A percentile compares a stretch with the other conserved stretches of the same genome.
These are phyloP conservation scores for Drosophila anomelani DNA, from an alignment of 2,888 invertebrate species.

Conservation along the genomic window DNA sequence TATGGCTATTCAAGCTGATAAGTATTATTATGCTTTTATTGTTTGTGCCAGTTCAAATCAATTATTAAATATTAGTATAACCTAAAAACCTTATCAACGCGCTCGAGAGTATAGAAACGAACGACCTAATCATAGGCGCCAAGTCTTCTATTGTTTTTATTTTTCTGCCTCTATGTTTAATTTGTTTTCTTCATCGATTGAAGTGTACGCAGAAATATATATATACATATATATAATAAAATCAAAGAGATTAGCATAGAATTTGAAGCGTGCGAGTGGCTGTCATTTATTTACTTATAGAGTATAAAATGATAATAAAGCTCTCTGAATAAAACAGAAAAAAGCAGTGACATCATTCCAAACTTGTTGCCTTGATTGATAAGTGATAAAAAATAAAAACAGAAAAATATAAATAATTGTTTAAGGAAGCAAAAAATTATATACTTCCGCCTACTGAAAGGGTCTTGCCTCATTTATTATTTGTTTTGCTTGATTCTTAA, in stretches of 20 bases:
- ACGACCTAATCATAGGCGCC: slow-evolving; percentile 62
- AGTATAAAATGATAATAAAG: slow-evolving; percentile 2
- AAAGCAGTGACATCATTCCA: slow-evolving; percentile 19
- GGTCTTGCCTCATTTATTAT: slow-evolving; percentile 20
- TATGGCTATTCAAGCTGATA: slow-evolving; percentile 18
- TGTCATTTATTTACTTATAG: slow-evolving; percentile 10
- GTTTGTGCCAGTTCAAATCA: slow-evolving; percentile 49
- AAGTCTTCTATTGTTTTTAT: slow-evolving; percentile 43
- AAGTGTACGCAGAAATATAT: slow-evolving; percentile 16
- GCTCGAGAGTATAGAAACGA: slow-evolving; percentile 2
- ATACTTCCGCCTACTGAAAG: slow-evolving; percentile 24
- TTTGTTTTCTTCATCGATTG: slow-evolving; percentile 29
- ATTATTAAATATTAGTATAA: slow-evolving; percentile 61
- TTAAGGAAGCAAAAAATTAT: slow-evolving; percentile 40
- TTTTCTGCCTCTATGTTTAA: slow-evolving; percentile 27
- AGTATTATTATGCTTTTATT: slow-evolving; percentile 12
- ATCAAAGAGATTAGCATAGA: slow-evolving; percentile 52
- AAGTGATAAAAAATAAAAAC: slow-evolving; percentile 21
- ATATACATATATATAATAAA: neutral
- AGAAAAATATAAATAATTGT: slow-evolving; percentile 16
- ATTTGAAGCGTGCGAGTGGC: slow-evolving; percentile 58
- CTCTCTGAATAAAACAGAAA: neutral
- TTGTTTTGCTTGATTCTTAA: slow-evolving; percentile 12
- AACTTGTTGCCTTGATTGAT: slow-evolving; percentile 34
- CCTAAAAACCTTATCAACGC: slow-evolving; percentile 63